These are phyloP conservation scores for Tinamus guttatus DNA, from an alignment of 2,113 vertebrate genomes.

Conservation along the genomic window DNA sequence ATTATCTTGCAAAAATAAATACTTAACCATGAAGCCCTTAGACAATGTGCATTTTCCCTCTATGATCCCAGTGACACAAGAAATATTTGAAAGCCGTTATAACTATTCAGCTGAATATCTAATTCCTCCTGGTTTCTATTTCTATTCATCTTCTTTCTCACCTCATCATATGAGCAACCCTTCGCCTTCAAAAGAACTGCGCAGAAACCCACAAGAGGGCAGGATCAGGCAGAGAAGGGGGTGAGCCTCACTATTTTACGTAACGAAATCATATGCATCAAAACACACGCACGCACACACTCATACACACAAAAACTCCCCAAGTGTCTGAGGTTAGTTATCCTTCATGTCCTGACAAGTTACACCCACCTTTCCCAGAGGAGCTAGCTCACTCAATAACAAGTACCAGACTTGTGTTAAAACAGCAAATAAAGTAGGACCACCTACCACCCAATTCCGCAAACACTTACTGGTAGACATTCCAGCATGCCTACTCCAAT, in stretches of 20 bases:
- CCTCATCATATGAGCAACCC: constrained; percentile 60
- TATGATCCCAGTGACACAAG: background rate
- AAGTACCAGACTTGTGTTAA: constrained; percentile 67
- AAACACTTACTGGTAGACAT: constrained; percentile 52
- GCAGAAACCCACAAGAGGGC: constrained; percentile 67
- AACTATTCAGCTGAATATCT: constrained; percentile 45
- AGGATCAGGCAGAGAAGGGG: constrained; percentile 58
- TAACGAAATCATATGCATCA: constrained; percentile 68
- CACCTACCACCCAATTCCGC: constrained; percentile 64
- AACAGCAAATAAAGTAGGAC: constrained; percentile 70
- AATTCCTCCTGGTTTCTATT: constrained; percentile 51
- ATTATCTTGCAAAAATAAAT: background rate
- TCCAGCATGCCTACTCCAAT: constrained; percentile 18
- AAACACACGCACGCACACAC: constrained; percentile 33
- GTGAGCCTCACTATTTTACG: constrained; percentile 52
- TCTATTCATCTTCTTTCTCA: constrained; percentile 68
- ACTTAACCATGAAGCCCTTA: background rate
- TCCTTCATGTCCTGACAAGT: constrained; percentile 67
- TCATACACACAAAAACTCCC: constrained; percentile 40
- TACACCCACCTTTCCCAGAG: constrained; percentile 75
- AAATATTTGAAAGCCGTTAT: background rate
- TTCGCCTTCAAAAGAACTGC: constrained; percentile 61
- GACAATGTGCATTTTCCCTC: background rate
- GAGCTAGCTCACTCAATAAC: constrained; percentile 61
- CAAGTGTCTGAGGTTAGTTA: constrained; percentile 70